Percentiles rank a stretch among this genome's conserved stretches.
Evolutionary conservation across 2,113 vertebrate genomes (phyloP).

Genomic region (Lipophrys pholis): DNA sequence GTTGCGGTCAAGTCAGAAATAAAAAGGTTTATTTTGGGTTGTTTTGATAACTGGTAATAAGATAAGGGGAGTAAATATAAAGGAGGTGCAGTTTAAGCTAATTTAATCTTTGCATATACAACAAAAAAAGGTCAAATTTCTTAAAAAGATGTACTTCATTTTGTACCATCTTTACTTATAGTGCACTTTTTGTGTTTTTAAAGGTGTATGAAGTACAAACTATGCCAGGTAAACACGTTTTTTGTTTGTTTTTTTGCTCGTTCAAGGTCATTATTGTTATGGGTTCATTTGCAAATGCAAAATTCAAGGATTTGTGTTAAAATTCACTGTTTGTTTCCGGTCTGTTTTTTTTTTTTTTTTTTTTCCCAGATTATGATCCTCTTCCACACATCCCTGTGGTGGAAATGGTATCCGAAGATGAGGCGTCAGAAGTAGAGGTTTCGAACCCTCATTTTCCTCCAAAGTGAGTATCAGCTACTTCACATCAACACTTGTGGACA

Average conservation of each 20-base stretch:
- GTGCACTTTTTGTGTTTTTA: neutral
- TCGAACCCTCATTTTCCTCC: constrained; percentile 47
- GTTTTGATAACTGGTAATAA: no score
- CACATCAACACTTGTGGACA: neutral
- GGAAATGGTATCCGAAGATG: constrained; percentile 80
- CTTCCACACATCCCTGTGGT: constrained; percentile 83
- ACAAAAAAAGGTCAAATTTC: no score
- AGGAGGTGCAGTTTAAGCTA: no score
- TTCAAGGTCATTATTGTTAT: neutral
- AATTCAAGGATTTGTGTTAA: no score
- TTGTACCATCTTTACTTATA: neutral
- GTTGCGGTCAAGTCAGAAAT: no score
- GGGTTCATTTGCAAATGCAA: neutral
- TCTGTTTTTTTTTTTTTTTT: neutral
- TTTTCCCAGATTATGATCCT: constrained; percentile 79
- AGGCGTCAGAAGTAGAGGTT: constrained; percentile 42
- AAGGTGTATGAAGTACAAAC: constrained; percentile 70
- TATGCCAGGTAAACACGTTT: constrained; percentile 74
- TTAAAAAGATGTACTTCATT: no score
- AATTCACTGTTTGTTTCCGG: no score
- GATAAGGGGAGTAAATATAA: no score
- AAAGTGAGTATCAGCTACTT: constrained; percentile 62
- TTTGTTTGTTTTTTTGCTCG: neutral
- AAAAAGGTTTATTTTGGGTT: no score
- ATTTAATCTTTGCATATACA: no score